Evolutionary conservation across 2,113 vertebrate genomes (phyloP).

Genomic region (Lasiurus borealis): DNA sequence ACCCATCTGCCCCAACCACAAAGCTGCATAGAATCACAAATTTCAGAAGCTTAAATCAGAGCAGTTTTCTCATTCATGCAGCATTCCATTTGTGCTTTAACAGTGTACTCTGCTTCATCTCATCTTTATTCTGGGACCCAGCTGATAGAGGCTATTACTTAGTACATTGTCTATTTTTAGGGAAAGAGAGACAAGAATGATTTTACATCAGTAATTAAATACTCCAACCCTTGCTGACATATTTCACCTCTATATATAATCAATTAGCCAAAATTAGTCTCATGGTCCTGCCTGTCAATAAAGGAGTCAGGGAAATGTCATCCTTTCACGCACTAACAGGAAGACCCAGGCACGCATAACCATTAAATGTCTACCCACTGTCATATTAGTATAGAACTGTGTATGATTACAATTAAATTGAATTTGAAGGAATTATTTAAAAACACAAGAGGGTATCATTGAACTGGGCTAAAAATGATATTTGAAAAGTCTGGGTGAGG

Average conservation of each 20-base stretch:
- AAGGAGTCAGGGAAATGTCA: neutral
- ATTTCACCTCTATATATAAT: neutral
- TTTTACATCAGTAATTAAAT: constrained; percentile 13
- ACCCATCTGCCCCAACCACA: neutral
- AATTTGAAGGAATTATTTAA: constrained; percentile 33
- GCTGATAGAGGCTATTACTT: neutral
- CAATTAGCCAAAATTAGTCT: neutral
- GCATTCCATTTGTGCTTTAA: neutral
- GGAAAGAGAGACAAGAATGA: neutral
- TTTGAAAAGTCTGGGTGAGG: neutral
- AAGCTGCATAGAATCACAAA: neutral
- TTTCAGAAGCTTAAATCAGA: neutral
- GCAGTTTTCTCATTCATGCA: neutral
- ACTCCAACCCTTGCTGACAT: neutral
- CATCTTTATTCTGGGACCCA: neutral
- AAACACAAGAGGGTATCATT: neutral
- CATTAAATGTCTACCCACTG: neutral
- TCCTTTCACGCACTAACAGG: neutral
- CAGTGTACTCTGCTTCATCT: neutral
- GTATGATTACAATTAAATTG: neutral
- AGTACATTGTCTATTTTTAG: constrained; percentile 1
- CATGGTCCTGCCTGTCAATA: neutral
- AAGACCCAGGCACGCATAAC: neutral
- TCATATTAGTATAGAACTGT: neutral
- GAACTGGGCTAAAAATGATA: neutral